Percentiles rank a stretch among this genome's conserved stretches.
phyloP scores from a whole-genome alignment of 1,140 invertebrate genomes.

The Charaxes varanes region DNA sequence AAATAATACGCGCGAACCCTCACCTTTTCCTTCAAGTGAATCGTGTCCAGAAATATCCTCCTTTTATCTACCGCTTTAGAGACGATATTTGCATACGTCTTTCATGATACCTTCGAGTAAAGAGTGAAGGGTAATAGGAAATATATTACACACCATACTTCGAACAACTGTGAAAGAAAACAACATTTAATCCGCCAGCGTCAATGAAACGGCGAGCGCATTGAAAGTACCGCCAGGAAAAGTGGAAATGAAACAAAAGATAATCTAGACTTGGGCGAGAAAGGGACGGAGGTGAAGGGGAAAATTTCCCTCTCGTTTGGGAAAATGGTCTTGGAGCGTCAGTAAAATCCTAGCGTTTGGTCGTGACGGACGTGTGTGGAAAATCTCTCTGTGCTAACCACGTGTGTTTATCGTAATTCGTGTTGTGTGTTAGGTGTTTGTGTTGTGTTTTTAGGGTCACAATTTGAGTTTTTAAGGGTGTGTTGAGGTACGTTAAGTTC shows the following conservation, averaged over 20 bases:
- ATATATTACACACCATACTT: conserved; percentile 27
- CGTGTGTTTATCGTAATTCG: conserved; percentile 12
- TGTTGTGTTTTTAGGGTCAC: conserved; percentile 4
- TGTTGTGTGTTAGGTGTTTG: conserved; percentile 5
- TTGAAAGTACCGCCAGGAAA: conserved; percentile 45
- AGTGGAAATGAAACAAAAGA: conserved; percentile 31
- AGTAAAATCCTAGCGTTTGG: conserved; percentile 26
- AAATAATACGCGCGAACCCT: conserved; percentile 15
- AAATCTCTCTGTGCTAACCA: conserved; percentile 7
- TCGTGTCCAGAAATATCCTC: too few species aligned
- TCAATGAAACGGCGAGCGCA: conserved; percentile 50
- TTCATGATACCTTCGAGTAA: conserved; percentile 13
- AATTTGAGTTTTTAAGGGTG: not conserved
- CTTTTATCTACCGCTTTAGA: too few species aligned
- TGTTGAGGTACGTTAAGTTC: too few species aligned
- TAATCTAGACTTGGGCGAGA: conserved; percentile 12
- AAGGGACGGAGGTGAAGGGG: conserved; percentile 26
- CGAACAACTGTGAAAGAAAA: conserved; percentile 34
- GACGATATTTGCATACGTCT: conserved; percentile 4
- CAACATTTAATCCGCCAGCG: conserved; percentile 38
- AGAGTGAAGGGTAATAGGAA: conserved; percentile 25
- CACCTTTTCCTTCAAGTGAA: not conserved
- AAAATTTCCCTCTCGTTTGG: conserved; percentile 55
- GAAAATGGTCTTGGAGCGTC: conserved; percentile 26
- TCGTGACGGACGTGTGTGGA: conserved; percentile 23